Base-by-base conservation (phyloP, 2,797 vertebrate species). In the Petrocephalus sullivani region DNA sequence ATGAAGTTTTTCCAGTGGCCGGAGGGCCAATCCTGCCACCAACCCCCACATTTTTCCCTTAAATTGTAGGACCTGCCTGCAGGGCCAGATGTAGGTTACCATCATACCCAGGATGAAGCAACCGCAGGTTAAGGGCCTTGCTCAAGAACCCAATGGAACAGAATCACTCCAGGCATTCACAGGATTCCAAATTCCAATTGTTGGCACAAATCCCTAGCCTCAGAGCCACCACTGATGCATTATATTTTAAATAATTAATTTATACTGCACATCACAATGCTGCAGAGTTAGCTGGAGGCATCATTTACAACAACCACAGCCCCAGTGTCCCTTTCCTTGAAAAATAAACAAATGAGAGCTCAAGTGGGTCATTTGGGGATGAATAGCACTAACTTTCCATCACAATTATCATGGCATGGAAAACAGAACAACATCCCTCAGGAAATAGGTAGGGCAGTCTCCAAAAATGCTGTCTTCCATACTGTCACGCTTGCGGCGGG, bases 341-440 rank as follows among this genome's bases (percentile, higher is more conserved):
- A 60, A 86, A 57, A 49, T 57, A 9, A 67, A 67, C 51, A 57
- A 85, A 23, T 58, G 49, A 37, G 67, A 37, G 60, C 49, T 19
- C 67, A 88, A 85, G 87, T 88, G 82, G 87, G 58, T 61, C 81
- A 67, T 37, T 21, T 41, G 82, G 57, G 87, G 58, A 85, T 67
- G 53, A 12, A 60, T 8, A 21, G 84, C 4, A 54, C 28, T 21
- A 54, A 16, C 41, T 67, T 61, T 37, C 60, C 60, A 85, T 37
- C 46, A 56, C 49, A 85, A 56, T 85, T 71, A 51, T 33, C 75
- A 4, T n/a, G 9, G 61, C 9, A 21, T 1, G 10, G 56, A 21
- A 85, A 56, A 85, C 21, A 85, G 54, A 19, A 83, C 3, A 5
- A 85, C 7, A 56, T 85, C 21, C 49, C 19, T 64, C 60, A 54